These are phyloP conservation scores for Diogma glabrata DNA, from an alignment of 2,888 invertebrate species.

Conservation along the genomic window DNA sequence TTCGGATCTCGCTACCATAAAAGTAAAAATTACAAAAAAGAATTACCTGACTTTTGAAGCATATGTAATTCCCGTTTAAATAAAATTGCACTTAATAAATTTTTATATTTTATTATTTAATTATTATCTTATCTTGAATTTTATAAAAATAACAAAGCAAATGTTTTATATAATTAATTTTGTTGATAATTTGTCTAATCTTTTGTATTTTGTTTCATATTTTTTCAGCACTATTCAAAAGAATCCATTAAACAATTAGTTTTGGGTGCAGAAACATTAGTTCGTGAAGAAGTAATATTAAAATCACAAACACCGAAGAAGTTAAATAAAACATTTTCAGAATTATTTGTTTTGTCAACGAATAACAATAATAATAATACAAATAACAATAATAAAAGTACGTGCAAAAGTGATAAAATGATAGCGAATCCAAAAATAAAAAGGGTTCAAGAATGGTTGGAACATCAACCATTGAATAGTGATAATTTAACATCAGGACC, in stretches of 20 bases:
- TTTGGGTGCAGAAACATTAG: constrained; percentile 69
- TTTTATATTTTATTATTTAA: no score
- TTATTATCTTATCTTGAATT: constrained; percentile 5
- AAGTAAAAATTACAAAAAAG: no score
- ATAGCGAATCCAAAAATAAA: constrained; percentile 35
- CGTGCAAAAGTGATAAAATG: constrained; percentile 27
- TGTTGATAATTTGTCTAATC: no score
- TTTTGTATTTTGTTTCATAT: neutral
- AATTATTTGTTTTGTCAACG: constrained; percentile 22
- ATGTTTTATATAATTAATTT: neutral
- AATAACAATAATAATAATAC: constrained; percentile 22
- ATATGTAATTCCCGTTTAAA: no score
- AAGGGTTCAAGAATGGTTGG: constrained; percentile 37
- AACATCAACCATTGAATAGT: constrained; percentile 30
- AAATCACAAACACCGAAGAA: constrained; percentile 8
- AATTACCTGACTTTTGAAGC: no score
- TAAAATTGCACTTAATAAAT: no score
- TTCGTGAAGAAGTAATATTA: constrained; percentile 38
- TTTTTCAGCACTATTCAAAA: constrained; percentile 28
- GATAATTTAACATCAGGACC: constrained; percentile 16
- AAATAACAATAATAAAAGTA: constrained; percentile 11
- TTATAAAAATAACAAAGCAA: neutral
- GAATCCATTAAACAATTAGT: constrained; percentile 63
- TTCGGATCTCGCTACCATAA: no score
- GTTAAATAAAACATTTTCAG: constrained; percentile 4